Evolutionary conservation across 2,888 invertebrate genomes (phyloP).

Genomic region (Mayetiola destructor): DNA sequence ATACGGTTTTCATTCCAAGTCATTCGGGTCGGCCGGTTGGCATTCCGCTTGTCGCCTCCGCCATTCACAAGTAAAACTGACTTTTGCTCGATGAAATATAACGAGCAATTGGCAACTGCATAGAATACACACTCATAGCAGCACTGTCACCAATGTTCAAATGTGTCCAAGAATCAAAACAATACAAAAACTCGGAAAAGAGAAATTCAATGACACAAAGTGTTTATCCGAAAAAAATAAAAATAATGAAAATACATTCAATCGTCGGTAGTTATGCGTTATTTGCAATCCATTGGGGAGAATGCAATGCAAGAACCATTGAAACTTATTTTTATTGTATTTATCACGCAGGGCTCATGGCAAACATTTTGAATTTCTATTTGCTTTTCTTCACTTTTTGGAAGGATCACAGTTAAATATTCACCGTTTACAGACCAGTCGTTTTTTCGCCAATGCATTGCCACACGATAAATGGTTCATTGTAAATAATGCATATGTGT

Average conservation of each 20-base stretch:
- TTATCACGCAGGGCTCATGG: no score
- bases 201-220: not conserved
- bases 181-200: not conserved
- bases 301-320: no score
- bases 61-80: not conserved
- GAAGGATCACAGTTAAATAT: no score
- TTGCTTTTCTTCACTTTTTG: not conserved
- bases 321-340: constrained; percentile 5
- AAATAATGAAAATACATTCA: no score
- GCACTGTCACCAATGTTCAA: no score
- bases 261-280: no score
- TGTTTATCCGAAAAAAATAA: not conserved
- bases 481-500: not conserved
- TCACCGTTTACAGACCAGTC: no score
- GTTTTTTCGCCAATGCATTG: not conserved
- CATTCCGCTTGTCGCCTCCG: not conserved
- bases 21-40: not conserved
- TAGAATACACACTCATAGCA: no score
- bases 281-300: no score
- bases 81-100: not conserved
- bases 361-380: no score
- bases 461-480: no score
- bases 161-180: not conserved
- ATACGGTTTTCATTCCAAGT: not conserved
- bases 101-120: no score